Conservation (phyloP, 2,113 vertebrate species). For the Silurus asotus region DNA sequence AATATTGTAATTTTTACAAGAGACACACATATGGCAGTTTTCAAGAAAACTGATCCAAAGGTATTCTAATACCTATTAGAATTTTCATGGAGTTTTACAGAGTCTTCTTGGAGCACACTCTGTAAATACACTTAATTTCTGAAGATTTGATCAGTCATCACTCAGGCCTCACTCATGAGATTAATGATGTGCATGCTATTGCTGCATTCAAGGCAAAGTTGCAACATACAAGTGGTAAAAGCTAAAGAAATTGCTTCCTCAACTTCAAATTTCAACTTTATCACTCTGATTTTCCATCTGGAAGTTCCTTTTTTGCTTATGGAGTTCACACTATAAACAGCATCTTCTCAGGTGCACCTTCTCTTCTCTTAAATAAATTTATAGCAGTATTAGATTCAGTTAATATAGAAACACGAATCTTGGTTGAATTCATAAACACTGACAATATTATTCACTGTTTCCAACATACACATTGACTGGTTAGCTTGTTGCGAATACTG, state of each 20-base stretch:
- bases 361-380: too few relatives aligned
- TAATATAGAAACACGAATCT: too few relatives aligned
- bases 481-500: too few relatives aligned
- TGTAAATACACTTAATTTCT: background rate
- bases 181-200: background rate
- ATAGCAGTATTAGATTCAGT: too few relatives aligned
- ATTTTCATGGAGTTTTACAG: background rate
- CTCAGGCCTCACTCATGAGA: background rate
- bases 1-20: background rate
- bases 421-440: too few relatives aligned
- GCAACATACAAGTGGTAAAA: background rate
- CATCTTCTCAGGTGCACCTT: too few relatives aligned
- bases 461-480: too few relatives aligned
- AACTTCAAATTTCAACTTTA: background rate
- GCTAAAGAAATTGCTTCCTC: background rate
- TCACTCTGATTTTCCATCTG: background rate
- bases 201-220: background rate
- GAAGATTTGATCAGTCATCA: background rate
- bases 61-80: background rate
- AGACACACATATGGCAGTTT: background rate
- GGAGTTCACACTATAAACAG: too few relatives aligned
- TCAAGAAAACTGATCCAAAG: background rate
- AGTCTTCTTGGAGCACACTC: background rate
- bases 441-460: too few relatives aligned
- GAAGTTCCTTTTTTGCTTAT: background rate